These are phyloP conservation scores for Meteorus sp. DNA, from an alignment of 1,140 invertebrate species.

Conservation along the genomic window DNA sequence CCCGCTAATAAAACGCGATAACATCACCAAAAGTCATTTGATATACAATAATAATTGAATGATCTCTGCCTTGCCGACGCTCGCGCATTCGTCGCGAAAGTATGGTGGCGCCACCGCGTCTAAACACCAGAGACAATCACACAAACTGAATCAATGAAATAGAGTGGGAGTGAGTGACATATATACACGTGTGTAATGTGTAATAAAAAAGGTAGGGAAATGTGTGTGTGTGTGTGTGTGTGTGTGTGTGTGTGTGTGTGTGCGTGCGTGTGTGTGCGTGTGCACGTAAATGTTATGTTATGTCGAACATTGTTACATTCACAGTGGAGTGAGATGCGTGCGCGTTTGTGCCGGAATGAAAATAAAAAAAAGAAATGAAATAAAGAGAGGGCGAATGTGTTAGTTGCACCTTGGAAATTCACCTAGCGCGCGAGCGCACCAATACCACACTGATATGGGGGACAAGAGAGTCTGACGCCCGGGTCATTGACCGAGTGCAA, in stretches of 20 bases:
- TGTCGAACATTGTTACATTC: no score
- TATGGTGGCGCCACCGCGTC: slow-evolving; percentile 48
- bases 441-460: no score
- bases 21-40: no score
- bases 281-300: no score
- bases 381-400: slow-evolving; percentile 30
- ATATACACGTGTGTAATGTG: no score
- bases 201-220: not conserved
- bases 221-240: slow-evolving; percentile 1
- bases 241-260: slow-evolving; percentile 1
- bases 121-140: no score
- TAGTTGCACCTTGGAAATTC: slow-evolving; percentile 53
- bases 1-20: not conserved
- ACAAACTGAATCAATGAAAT: no score
- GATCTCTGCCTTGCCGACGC: slow-evolving; percentile 47
- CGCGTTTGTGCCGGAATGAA: slow-evolving; percentile 12
- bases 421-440: slow-evolving; percentile 41
- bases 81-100: slow-evolving; percentile 40
- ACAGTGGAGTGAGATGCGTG: slow-evolving; percentile 18
- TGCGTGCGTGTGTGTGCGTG: slow-evolving; percentile 14
- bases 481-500: slow-evolving; percentile 56
- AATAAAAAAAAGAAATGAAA: not conserved
- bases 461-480: not conserved
- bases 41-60: no score
- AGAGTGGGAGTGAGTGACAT: no score